phyloP scores from a whole-genome alignment of 2,113 vertebrate genomes.

The Triplophysa dalaica region DNA sequence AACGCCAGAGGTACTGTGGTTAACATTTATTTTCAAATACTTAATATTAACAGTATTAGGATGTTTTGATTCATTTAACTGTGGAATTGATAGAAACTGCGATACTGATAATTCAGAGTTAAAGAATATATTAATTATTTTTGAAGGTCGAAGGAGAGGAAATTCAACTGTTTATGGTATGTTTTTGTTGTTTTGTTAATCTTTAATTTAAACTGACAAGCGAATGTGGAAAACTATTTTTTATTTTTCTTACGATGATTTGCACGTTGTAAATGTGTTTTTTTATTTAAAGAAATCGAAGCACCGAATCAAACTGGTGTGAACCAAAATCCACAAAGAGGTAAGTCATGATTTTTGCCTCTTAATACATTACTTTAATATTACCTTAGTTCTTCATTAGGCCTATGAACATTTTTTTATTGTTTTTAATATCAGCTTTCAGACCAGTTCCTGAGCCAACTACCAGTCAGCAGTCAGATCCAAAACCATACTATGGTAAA shows the following conservation, averaged over 20 bases:
- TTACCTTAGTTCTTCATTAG: background rate
- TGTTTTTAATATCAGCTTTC: conserved; percentile 5
- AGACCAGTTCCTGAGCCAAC: background rate
- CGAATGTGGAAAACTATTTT: background rate
- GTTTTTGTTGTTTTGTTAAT: conserved; percentile 19
- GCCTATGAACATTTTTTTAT: background rate
- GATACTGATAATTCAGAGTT: background rate
- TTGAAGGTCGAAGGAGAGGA: conserved; percentile 34
- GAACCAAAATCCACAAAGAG: conserved; percentile 1
- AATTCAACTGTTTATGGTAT: conserved; percentile 62
- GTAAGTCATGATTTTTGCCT: conserved; percentile 10
- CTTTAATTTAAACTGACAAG: background rate
- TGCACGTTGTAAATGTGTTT: background rate
- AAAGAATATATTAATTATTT: background rate
- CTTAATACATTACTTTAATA: background rate
- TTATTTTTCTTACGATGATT: background rate
- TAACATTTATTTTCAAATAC: no score
- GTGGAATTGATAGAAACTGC: no score
- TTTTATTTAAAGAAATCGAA: conserved; percentile 63
- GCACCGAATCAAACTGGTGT: conserved; percentile 4
- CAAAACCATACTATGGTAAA: conserved; percentile 66
- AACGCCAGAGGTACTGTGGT: no score
- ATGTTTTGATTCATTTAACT: no score
- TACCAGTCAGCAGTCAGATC: background rate
- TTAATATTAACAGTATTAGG: no score